Conservation (phyloP, 2,797 vertebrate genomes). For the Acestrorhynchus altus region DNA sequence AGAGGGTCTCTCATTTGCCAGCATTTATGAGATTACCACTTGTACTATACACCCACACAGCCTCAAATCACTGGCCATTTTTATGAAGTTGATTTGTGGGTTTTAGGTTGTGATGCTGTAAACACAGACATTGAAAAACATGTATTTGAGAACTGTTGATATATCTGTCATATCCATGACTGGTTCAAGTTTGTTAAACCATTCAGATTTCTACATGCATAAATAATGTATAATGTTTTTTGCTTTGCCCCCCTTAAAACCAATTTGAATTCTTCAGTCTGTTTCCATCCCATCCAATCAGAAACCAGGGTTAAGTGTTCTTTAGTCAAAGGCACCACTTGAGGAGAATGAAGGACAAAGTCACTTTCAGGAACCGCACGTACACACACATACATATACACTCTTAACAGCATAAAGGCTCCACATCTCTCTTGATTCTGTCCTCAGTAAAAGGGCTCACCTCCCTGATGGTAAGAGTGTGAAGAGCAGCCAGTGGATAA, state of each 20-base stretch:
- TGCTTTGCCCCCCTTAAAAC: neutral
- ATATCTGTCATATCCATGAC: neutral
- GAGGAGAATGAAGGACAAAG: conserved; percentile 4
- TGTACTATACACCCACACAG: no score
- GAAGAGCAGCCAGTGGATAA: neutral
- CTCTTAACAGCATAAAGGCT: neutral
- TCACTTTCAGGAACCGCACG: conserved; percentile 3
- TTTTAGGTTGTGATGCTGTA: no score
- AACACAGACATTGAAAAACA: no score
- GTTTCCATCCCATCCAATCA: conserved; percentile 6
- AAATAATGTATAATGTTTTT: neutral
- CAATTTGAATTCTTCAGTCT: neutral
- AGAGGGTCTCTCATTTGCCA: no score
- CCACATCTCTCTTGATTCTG: neutral
- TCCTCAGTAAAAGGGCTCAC: neutral
- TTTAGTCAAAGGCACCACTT: neutral
- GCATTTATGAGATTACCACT: no score
- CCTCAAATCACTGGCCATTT: no score
- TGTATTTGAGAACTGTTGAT: no score
- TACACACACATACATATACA: neutral
- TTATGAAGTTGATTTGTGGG: no score
- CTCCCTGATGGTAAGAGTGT: conserved; percentile 7
- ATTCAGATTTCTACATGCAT: no score
- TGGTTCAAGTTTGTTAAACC: neutral
- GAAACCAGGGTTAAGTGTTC: conserved; percentile 3